Percentiles rank a stretch among this genome's conserved stretches.
These are phyloP conservation scores for Cettia cetti DNA, from an alignment of 2,113 vertebrate genomes.

Conservation along the genomic window DNA sequence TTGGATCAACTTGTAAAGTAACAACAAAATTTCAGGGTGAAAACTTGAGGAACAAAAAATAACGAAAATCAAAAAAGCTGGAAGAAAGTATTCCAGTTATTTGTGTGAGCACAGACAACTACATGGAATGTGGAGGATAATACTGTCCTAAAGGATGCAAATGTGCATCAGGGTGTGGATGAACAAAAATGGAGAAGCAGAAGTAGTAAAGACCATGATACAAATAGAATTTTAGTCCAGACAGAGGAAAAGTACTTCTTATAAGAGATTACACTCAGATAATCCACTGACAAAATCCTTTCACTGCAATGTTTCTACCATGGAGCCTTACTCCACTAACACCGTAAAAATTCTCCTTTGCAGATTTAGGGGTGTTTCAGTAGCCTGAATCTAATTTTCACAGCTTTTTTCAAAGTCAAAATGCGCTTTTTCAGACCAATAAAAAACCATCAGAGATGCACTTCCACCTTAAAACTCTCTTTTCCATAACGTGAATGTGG, in stretches of 20 bases:
- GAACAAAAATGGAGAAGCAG: background rate
- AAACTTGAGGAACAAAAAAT: background rate
- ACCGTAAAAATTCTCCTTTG: background rate
- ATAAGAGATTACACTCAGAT: background rate
- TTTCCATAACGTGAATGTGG: background rate
- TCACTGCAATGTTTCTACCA: background rate
- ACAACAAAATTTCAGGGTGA: background rate
- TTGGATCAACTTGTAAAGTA: background rate
- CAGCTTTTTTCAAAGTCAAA: background rate
- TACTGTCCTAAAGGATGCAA: background rate
- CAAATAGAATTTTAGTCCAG: background rate
- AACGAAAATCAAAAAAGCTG: fast-evolving
- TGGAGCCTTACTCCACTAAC: background rate
- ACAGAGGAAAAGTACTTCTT: background rate
- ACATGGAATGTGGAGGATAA: background rate
- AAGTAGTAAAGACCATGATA: background rate
- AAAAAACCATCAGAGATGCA: background rate
- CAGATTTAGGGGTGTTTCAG: background rate
- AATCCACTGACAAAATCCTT: background rate
- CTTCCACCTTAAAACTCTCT: background rate
- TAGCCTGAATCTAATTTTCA: background rate
- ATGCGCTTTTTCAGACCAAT: background rate
- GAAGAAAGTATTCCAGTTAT: background rate
- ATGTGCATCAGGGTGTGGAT: background rate
- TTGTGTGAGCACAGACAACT: background rate